A percentile compares a stretch with the other conserved stretches of the same genome.
These are phyloP conservation scores for Aepyceros melampus DNA, from an alignment of 2,113 vertebrate species.

Conservation along the genomic window DNA sequence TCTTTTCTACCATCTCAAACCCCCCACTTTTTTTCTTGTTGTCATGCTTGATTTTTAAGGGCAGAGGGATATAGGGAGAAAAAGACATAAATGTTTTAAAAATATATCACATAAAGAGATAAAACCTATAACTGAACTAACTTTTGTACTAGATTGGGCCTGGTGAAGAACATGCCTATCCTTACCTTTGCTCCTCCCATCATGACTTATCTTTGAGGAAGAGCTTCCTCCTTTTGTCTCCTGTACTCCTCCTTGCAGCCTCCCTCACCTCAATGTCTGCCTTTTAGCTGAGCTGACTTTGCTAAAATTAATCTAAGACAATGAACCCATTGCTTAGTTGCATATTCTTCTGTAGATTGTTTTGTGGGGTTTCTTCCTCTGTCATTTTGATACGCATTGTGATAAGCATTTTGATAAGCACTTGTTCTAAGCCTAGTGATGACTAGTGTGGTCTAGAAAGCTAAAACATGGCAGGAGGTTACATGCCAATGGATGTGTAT, in stretches of 20 bases:
- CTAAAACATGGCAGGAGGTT: not conserved
- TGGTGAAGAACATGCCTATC: not conserved
- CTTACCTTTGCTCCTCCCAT: rapidly evolving
- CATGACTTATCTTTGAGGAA: not conserved
- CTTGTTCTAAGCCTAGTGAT: not conserved
- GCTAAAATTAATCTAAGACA: not conserved
- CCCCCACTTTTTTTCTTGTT: not conserved
- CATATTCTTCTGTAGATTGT: not conserved
- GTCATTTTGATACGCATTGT: not conserved
- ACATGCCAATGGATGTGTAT: not conserved
- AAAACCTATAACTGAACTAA: not conserved
- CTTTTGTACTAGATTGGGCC: not conserved
- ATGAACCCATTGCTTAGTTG: not conserved
- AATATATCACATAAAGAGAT: not conserved
- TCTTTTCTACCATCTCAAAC: no score
- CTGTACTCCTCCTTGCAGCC: not conserved
- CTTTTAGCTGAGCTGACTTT: not conserved
- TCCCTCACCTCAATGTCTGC: not conserved
- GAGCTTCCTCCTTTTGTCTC: not conserved
- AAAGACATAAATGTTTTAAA: not conserved
- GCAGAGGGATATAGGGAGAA: not conserved
- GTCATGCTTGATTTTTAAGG: not conserved
- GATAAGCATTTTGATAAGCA: not conserved
- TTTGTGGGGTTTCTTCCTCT: not conserved
- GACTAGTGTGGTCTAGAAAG: not conserved